A percentile compares a stretch with the other conserved stretches of the same genome.
Evolutionary conservation across 2,797 vertebrate species (phyloP).

Genomic region (Acrossocheilus fasciatus): DNA sequence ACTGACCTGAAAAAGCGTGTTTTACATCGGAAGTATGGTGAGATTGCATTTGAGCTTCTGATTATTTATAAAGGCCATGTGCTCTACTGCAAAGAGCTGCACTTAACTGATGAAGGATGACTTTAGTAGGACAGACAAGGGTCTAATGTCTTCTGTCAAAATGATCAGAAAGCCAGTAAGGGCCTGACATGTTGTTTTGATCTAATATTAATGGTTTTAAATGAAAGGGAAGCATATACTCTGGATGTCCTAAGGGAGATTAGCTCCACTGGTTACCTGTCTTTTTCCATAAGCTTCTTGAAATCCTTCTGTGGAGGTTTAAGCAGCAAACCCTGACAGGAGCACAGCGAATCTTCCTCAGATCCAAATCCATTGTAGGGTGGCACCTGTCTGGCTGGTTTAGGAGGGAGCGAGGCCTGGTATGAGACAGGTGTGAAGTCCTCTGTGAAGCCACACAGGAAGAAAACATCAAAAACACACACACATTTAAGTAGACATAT

Average conservation of each 20-base stretch:
- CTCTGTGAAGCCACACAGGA: conserved; percentile 72
- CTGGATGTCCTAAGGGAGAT: conserved; percentile 1
- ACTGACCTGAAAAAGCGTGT: background rate
- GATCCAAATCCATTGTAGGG: conserved; percentile 93
- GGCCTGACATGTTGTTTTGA: conserved; percentile 8
- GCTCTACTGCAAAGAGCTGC: background rate
- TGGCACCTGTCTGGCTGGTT: conserved; percentile 77
- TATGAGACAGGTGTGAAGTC: conserved; percentile 84
- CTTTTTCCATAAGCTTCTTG: conserved; percentile 84
- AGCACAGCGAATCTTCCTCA: conserved; percentile 92
- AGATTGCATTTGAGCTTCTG: background rate
- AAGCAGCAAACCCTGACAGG: conserved; percentile 80
- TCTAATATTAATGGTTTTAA: conserved; percentile 43
- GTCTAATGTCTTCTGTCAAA: conserved; percentile 43
- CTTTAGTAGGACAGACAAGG: conserved; percentile 31
- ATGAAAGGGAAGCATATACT: conserved; percentile 21
- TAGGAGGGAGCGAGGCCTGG: conserved; percentile 75
- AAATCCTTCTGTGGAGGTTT: conserved; percentile 82
- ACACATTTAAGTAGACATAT: conserved; percentile 13
- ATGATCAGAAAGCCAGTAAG: conserved; percentile 20
- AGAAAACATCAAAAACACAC: conserved; percentile 34
- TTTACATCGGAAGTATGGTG: conserved; percentile 35
- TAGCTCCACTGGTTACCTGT: conserved; percentile 81
- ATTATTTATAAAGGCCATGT: conserved; percentile 41
- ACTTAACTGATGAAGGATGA: conserved; percentile 14